phyloP scores from a whole-genome alignment of 2,797 vertebrate species.

The Cercopithecus diana region DNA sequence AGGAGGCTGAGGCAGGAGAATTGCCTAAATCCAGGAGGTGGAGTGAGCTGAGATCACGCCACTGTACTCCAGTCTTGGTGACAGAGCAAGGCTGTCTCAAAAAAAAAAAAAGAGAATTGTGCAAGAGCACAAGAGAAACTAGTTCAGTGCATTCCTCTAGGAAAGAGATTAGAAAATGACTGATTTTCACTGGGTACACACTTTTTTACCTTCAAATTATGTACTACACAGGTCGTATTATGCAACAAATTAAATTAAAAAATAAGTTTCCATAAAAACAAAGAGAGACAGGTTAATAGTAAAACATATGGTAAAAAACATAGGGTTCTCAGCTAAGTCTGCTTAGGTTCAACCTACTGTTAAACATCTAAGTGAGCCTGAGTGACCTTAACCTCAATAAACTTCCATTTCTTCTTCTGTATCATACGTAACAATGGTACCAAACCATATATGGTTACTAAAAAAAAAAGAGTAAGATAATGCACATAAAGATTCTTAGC shows the following conservation, averaged over 20 bases:
- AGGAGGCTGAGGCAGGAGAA: background rate
- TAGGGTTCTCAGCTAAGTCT: background rate
- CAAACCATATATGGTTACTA: background rate
- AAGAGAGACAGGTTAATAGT: background rate
- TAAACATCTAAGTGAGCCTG: background rate
- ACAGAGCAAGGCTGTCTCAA: background rate
- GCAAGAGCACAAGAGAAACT: background rate
- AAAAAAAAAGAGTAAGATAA: background rate
- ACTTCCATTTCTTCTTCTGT: background rate
- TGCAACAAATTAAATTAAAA: constrained; percentile 34
- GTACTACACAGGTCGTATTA: background rate
- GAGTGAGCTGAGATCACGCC: background rate
- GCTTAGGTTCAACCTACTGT: constrained; percentile 20
- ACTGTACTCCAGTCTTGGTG: no score
- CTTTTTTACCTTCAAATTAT: constrained; percentile 2
- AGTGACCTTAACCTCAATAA: background rate
- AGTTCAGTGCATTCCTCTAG: background rate
- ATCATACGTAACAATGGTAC: background rate
- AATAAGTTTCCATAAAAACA: background rate
- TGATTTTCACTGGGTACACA: background rate
- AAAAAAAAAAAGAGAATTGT: background rate
- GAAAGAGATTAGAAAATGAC: background rate
- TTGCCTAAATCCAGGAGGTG: background rate
- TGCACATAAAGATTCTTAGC: background rate
- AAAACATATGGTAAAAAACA: background rate